Conservation (phyloP, 2,113 vertebrate species). For the Tyrannus savana region DNA sequence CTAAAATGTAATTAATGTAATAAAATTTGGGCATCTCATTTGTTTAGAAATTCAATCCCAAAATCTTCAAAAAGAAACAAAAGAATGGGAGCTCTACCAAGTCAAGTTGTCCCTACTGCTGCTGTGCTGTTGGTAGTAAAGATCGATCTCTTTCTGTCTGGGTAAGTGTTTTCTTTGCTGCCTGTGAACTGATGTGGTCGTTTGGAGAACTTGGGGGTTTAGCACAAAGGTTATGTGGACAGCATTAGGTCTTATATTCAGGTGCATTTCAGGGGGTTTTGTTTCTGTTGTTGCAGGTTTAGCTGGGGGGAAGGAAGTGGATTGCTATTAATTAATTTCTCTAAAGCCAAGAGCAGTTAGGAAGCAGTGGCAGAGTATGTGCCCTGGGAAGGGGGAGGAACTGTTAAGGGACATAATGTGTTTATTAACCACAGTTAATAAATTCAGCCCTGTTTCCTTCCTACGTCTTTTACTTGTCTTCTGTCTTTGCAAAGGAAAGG, state of each 20-base stretch:
- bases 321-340: neutral
- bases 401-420: neutral
- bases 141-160: constrained; percentile 97
- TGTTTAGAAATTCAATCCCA: constrained; percentile 96
- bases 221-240: neutral
- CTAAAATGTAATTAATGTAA: neutral
- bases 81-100: constrained; percentile 96
- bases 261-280: neutral
- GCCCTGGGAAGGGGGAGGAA: neutral
- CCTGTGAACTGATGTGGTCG: neutral
- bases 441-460: neutral
- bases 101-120: constrained; percentile 93
- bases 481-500: neutral
- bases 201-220: neutral
- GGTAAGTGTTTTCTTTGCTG: constrained; percentile 74
- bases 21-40: constrained; percentile 8
- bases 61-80: constrained; percentile 98
- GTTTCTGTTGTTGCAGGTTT: neutral
- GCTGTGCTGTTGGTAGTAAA: constrained; percentile 97
- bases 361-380: neutral
- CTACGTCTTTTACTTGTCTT: neutral
- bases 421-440: neutral
- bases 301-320: neutral
- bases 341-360: neutral
- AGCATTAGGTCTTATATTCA: neutral